Evolutionary conservation across 2,888 invertebrate species (phyloP).

Genomic region (Vanessa cardui): DNA sequence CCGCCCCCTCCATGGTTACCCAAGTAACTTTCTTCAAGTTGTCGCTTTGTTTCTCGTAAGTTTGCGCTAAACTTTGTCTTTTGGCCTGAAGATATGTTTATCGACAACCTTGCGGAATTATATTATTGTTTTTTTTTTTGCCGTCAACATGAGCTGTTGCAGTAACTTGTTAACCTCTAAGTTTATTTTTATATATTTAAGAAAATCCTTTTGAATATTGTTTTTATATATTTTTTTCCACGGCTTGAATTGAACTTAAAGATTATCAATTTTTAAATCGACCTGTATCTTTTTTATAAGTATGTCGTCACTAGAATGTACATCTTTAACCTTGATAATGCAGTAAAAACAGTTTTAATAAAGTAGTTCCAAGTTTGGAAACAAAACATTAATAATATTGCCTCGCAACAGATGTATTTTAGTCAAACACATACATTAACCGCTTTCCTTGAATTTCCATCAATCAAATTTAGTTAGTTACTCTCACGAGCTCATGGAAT

Average conservation of each 20-base stretch:
- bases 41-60: constrained; percentile 71
- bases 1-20: constrained; percentile 55
- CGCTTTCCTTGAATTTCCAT: constrained; percentile 20
- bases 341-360: constrained; percentile 14
- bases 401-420: constrained; percentile 23
- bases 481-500: constrained; percentile 19
- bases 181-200: constrained; percentile 14
- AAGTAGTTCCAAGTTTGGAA: constrained; percentile 21
- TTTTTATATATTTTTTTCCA: background rate
- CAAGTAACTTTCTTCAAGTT: constrained; percentile 70
- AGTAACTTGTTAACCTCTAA: constrained; percentile 28
- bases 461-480: constrained; percentile 28
- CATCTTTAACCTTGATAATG: constrained; percentile 1
- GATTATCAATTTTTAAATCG: background rate
- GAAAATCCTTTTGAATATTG: constrained; percentile 10
- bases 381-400: constrained; percentile 7
- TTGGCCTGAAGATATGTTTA: constrained; percentile 66
- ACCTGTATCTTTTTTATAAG: background rate
- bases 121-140: constrained; percentile 35
- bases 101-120: constrained; percentile 51
- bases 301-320: background rate
- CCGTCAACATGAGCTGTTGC: constrained; percentile 16
- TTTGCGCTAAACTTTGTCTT: constrained; percentile 65
- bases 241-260: background rate
- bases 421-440: constrained; percentile 17